Percentiles rank a stretch among this genome's conserved stretches.
phyloP scores from a whole-genome alignment of 2,113 vertebrate genomes.

The Phasianus colchicus region DNA sequence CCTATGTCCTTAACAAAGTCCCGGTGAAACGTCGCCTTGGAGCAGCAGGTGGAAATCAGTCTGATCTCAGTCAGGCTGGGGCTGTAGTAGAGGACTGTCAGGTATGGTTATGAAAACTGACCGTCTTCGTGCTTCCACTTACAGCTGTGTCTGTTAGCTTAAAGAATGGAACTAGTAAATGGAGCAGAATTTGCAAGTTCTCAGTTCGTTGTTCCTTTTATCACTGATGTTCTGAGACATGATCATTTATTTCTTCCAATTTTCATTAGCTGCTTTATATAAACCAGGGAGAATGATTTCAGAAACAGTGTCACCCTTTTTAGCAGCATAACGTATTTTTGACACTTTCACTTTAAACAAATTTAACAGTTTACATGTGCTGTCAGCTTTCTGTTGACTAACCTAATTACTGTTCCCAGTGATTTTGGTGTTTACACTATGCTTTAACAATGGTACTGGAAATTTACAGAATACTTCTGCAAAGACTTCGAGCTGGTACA shows the following conservation, averaged over 20 bases:
- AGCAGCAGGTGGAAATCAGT: conserved; percentile 70
- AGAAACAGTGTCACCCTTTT: background rate
- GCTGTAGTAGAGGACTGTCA: conserved; percentile 76
- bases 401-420: background rate
- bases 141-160: background rate
- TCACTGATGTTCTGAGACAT: background rate
- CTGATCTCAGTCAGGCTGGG: conserved; percentile 78
- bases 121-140: fast-evolving
- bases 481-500: background rate
- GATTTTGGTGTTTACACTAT: background rate
- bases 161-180: background rate
- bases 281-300: background rate
- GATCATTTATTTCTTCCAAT: background rate
- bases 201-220: background rate
- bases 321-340: background rate
- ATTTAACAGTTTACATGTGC: background rate
- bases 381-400: background rate
- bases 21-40: conserved; percentile 87
- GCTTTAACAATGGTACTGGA: background rate
- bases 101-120: conserved; percentile 70
- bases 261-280: background rate
- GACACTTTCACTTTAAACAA: background rate
- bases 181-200: background rate
- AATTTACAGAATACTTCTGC: background rate
- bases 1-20: conserved; percentile 94